A percentile compares a stretch with the other conserved stretches of the same genome.
Conservation (phyloP, 2,113 vertebrate species). For the Catharus bicknelli region DNA sequence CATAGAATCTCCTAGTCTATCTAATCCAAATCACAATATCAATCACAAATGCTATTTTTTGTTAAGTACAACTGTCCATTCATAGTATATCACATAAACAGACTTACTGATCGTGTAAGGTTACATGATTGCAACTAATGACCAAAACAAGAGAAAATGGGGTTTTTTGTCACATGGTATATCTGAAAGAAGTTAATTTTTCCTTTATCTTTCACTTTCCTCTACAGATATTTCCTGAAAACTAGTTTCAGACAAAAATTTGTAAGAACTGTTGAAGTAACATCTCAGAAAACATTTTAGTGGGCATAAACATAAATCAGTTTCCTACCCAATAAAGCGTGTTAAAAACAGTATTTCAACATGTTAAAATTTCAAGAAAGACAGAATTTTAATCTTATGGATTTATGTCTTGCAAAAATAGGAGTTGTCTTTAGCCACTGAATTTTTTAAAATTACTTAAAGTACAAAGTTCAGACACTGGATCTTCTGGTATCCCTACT, state of each 20-base stretch:
- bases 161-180: not conserved
- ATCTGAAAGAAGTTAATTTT: not conserved
- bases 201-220: not conserved
- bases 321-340: not conserved
- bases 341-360: not conserved
- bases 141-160: not conserved
- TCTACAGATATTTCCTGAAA: not conserved
- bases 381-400: not conserved
- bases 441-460: not conserved
- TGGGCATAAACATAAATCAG: not conserved
- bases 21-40: not conserved
- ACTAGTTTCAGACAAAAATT: not conserved
- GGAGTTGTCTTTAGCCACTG: not conserved
- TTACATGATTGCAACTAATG: not conserved
- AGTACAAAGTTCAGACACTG: not conserved
- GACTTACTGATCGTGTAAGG: not conserved
- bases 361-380: not conserved
- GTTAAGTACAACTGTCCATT: not conserved
- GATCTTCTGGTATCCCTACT: not conserved
- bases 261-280: not conserved
- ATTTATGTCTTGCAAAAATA: not conserved
- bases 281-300: not conserved
- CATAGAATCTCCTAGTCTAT: not conserved
- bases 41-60: not conserved
- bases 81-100: not conserved